phyloP scores from a whole-genome alignment of 2,113 vertebrate species.

The Balaeniceps rex region DNA sequence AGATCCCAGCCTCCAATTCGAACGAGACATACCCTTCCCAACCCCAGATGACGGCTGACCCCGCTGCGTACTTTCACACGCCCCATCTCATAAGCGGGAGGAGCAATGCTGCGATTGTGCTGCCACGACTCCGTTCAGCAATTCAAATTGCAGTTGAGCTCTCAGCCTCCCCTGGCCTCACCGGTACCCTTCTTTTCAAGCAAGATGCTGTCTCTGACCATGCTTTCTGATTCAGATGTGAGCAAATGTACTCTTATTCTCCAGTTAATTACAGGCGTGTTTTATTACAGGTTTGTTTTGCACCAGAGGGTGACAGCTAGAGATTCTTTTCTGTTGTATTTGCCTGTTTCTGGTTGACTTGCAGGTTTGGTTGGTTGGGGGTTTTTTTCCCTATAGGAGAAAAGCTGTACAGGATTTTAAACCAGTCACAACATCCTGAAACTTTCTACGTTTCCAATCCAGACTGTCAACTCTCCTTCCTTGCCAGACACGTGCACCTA shows the following conservation, averaged over 20 bases:
- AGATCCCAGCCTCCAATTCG: neutral
- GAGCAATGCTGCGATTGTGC: fast-evolving
- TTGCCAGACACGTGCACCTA: neutral
- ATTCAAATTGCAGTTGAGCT: no score
- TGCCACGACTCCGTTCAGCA: neutral
- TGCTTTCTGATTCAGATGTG: neutral
- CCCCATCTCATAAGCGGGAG: fast-evolving
- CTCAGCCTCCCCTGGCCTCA: neutral
- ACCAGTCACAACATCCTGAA: neutral
- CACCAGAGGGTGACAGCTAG: neutral
- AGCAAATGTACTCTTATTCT: neutral
- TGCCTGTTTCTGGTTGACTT: neutral
- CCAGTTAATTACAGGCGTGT: neutral
- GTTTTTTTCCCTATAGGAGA: neutral
- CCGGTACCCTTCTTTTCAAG: neutral
- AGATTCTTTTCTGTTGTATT: neutral
- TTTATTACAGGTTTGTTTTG: neutral
- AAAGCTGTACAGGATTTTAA: neutral
- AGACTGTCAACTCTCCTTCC: neutral
- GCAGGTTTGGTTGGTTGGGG: neutral
- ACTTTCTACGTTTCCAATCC: neutral
- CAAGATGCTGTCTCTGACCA: neutral
- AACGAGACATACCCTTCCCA: neutral
- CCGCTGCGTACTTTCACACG: neutral
- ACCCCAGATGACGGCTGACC: no score